phyloP scores from a whole-genome alignment of 2,888 invertebrate species.

The Hemicrepidius hirtus region DNA sequence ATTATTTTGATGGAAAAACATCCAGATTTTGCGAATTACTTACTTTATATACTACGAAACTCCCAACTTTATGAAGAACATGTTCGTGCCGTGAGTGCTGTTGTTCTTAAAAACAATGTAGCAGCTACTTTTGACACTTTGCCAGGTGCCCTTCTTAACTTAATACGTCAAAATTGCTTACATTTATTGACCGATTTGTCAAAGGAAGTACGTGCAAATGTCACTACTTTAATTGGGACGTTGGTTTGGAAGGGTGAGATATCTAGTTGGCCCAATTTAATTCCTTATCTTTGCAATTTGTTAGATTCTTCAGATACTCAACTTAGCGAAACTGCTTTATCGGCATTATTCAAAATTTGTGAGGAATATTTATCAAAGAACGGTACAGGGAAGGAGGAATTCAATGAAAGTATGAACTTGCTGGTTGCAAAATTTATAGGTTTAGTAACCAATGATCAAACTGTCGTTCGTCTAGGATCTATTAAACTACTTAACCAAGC shows the following conservation, averaged over 20 bases:
- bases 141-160: slow-evolving; percentile 90
- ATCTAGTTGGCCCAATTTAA: slow-evolving; percentile 93
- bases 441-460: slow-evolving; percentile 51
- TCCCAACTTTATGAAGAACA: slow-evolving; percentile 95
- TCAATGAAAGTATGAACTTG: slow-evolving; percentile 90
- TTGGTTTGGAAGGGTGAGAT: slow-evolving; percentile 94
- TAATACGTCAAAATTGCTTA: slow-evolving; percentile 95
- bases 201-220: slow-evolving; percentile 95
- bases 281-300: slow-evolving; percentile 93
- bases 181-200: slow-evolving; percentile 95
- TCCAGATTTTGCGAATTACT: slow-evolving; percentile 98
- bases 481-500: slow-evolving; percentile 67
- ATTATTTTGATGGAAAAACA: slow-evolving; percentile 97
- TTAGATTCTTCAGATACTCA: slow-evolving; percentile 95
- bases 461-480: slow-evolving; percentile 48
- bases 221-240: slow-evolving; percentile 97
- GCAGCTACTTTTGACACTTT: slow-evolving; percentile 92
- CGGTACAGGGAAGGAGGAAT: slow-evolving; percentile 88
- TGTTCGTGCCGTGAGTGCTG: slow-evolving; percentile 95
- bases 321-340: slow-evolving; percentile 97
- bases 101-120: slow-evolving; percentile 98
- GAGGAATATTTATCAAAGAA: slow-evolving; percentile 83
- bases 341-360: slow-evolving; percentile 98
- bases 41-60: slow-evolving; percentile 97
- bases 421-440: slow-evolving; percentile 90